Percentiles rank a stretch among this genome's conserved stretches.
These are phyloP conservation scores for Numenius arquata DNA, from an alignment of 2,113 vertebrate genomes.

Conservation along the genomic window DNA sequence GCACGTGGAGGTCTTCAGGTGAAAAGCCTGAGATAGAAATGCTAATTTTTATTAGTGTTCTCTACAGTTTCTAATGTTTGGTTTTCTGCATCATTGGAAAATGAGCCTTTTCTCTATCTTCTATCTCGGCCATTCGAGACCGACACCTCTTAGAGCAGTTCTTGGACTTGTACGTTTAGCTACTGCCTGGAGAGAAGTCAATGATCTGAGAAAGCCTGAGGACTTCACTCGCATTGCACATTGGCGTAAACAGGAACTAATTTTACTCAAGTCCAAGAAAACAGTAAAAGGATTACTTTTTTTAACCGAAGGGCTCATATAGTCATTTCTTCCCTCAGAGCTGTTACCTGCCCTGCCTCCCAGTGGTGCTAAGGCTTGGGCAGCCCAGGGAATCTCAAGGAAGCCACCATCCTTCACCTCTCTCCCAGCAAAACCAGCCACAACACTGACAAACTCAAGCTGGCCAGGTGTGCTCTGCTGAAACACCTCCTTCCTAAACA, in stretches of 20 bases:
- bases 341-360: background rate
- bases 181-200: background rate
- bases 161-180: background rate
- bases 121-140: background rate
- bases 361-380: background rate
- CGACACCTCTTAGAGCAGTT: background rate
- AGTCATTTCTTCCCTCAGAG: background rate
- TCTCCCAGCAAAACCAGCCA: background rate
- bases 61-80: background rate
- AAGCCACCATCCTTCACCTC: background rate
- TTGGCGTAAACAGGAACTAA: background rate
- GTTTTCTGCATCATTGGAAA: background rate
- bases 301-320: background rate
- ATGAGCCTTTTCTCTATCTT: background rate
- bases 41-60: background rate
- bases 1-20: background rate
- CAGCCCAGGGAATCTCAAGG: background rate
- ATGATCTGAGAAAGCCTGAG: background rate
- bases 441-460: accelerated
- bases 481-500: background rate
- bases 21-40: background rate
- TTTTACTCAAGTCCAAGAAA: background rate
- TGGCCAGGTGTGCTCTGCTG: background rate
- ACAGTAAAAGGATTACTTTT: background rate
- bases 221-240: background rate